Evolutionary conservation across 2,113 vertebrate species (phyloP).

Genomic region (Vulpes lagopus): DNA sequence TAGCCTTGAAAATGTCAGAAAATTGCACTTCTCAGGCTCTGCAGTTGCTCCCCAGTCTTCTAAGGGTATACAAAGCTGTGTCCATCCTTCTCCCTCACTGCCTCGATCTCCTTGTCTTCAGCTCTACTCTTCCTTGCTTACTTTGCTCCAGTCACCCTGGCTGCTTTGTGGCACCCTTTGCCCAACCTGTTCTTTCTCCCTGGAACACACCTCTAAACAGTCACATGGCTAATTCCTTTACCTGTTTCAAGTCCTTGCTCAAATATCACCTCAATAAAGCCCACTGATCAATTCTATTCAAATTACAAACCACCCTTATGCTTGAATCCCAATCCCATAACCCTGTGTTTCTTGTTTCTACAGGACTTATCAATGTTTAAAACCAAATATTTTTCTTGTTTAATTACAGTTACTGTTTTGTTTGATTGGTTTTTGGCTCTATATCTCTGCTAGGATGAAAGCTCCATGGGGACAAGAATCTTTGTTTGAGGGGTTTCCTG

Average conservation of each 20-base stretch:
- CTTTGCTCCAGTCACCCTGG: background rate
- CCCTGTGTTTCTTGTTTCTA: background rate
- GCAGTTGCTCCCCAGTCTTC: background rate
- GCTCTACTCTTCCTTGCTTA: rapidly evolving
- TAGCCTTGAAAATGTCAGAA: background rate
- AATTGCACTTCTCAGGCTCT: background rate
- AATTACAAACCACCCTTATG: background rate
- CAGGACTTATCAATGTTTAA: background rate
- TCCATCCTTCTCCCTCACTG: rapidly evolving
- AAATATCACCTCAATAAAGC: background rate
- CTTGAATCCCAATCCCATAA: background rate
- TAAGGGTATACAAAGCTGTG: background rate
- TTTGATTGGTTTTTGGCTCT: background rate
- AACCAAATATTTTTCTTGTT: background rate
- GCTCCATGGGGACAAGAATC: background rate
- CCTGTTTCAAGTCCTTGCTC: background rate
- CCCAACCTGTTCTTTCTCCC: background rate
- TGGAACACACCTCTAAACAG: background rate
- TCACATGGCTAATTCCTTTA: background rate
- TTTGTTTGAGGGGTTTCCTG: background rate
- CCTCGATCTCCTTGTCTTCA: background rate
- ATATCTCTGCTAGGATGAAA: background rate
- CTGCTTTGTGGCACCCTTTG: background rate
- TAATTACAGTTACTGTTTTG: background rate
- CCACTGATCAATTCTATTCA: background rate